Evolutionary conservation across 2,797 vertebrate genomes (phyloP), one percentile per base, ranked within the genome.

Genomic region (Odontamblyopus lacepedii): DNA sequence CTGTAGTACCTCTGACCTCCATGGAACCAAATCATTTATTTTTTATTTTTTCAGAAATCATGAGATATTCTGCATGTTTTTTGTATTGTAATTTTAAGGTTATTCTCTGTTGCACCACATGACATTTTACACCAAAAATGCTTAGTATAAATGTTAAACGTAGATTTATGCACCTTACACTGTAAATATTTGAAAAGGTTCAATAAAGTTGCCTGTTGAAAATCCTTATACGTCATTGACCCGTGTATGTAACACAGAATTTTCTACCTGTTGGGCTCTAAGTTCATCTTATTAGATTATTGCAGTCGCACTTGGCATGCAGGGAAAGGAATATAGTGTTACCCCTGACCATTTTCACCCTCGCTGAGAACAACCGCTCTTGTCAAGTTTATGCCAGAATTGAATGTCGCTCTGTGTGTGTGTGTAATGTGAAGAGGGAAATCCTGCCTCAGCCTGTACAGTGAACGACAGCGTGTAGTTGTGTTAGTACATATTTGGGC

Each of bases 381-480:
- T 62, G 60, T 35, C 2, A 19, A 30, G 44, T 66, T 30, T 30
- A 38, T 66, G 11, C 70, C 69, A 65, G 5, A 18, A 5, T 0
- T 69, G 63, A 60, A 44, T 73, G 53, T 70, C 56, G 29, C 62
- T 78, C 16, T 73, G 61, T 59, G 16, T 70, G 19, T 70, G 19
- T 67, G 61, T 80, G 70, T 63, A 4, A 69, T 48, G 70, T 71
- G 63, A 48, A 27, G 48, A 38, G 50, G 66, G 74, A 76, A 75
- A 59, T 63, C 62, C 59, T 0, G 0, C 67, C 38, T 44, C 44
- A 30, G 27, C 66, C 35, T 55, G 50, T 56, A 50, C 63, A 56
- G 65, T 76, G 75, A 80, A 83, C 79, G 62, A 78, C 70, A 78
- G 48, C 73, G 4, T 80, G 77, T 86, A 80, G 77, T 77, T 83